Evolutionary conservation across 2,888 invertebrate species (phyloP), one percentile per base, ranked within the genome.

Genomic region (Heliconius aoede): DNA sequence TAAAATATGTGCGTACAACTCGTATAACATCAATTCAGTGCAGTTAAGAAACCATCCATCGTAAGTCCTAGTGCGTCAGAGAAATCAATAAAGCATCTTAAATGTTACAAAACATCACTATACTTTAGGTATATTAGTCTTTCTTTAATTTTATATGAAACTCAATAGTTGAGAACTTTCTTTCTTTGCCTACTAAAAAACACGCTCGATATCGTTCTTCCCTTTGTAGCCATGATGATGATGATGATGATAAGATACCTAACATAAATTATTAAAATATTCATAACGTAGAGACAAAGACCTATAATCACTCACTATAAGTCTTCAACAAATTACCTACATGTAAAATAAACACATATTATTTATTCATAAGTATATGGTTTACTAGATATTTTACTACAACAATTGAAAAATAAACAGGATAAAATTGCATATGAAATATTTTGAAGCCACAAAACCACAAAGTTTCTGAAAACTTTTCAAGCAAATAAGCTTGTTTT

Each of bases 41-140:
- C 11, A 7, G 61, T 72, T 72, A 61, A 72, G 36, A 61, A 72
- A 40, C 26, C 40, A 72, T 61, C 72, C 26, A 72, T 72, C 72
- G 40, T 60, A 18, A 18, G 28, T 36, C 26, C 26, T 4, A 40
- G 61, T 72, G 72, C 72, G 60, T 72, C 72, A 40, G 72, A 61
- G 61, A 40, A 60, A 61, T 72, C 71, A 36, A 72, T 60, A 24
- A 11, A 24, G 26, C 30, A 24, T 61, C 40, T 40, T 15, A 71
- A 60, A 72, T 60, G 60, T 40, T 72, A 58, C 21, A 24, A 32
- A 55, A 32, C 32, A 69, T 55, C 15, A 40, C 36, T 24, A 72
- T 60, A 60, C 71, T 60, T 30, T 30, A 21, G 21, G 11, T 21
- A 21, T 69, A 21, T n/a, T n/a, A n/a, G n/a, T n/a, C n/a, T n/a